Evolutionary conservation across 2,113 vertebrate genomes (phyloP).

Genomic region (Dromaius novaehollandiae): DNA sequence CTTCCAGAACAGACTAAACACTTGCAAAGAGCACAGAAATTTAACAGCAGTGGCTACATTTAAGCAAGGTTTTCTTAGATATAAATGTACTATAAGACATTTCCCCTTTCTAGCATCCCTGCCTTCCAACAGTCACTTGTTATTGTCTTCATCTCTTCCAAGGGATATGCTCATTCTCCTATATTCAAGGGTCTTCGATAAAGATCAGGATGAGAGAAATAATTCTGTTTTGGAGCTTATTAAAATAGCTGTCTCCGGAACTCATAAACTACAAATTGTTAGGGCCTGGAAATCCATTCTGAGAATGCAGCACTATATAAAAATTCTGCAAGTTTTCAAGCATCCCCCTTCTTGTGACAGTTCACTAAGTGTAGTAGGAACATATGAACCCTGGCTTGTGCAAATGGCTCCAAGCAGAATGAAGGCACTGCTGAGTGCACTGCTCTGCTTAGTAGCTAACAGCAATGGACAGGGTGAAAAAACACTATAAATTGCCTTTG

Average conservation of each 20-base stretch:
- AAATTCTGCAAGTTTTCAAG: not conserved
- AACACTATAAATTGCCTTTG: slow-evolving; percentile 10
- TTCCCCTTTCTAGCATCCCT: not conserved
- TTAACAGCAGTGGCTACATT: not conserved
- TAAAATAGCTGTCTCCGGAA: not conserved
- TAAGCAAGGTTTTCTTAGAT: not conserved
- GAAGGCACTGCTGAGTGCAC: not conserved
- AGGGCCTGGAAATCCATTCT: not conserved
- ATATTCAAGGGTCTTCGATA: not conserved
- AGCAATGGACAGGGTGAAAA: not conserved
- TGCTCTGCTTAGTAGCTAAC: not conserved
- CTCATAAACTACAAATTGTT: not conserved
- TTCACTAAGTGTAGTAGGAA: not conserved
- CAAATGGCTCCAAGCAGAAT: not conserved
- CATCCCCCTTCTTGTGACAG: not conserved
- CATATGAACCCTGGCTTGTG: not conserved
- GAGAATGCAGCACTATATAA: not conserved
- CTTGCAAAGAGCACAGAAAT: not conserved
- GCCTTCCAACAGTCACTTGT: not conserved
- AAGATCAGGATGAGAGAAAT: not conserved
- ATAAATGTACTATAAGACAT: not conserved
- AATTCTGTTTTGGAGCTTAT: not conserved
- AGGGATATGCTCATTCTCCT: not conserved
- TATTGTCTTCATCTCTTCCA: not conserved
- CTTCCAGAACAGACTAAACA: not conserved